phyloP scores from a whole-genome alignment of 2,888 invertebrate genomes.

The Latrodectus elegans region DNA sequence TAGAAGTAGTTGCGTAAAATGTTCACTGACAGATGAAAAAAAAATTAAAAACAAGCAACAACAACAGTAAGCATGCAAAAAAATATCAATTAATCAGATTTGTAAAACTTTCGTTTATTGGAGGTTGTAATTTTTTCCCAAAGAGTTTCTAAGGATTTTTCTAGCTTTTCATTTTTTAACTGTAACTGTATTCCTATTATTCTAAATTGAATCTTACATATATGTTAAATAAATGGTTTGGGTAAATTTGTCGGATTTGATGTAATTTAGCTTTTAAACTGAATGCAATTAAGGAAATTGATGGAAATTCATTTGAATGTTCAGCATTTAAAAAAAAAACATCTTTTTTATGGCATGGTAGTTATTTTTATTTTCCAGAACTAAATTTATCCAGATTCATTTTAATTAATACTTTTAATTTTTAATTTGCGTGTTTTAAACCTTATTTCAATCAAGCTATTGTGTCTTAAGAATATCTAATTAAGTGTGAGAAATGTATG shows the following conservation, averaged over 20 bases:
- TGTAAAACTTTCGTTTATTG: conserved; percentile 32
- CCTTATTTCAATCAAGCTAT: no score
- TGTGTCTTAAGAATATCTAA: no score
- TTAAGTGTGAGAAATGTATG: no score
- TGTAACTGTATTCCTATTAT: conserved; percentile 35
- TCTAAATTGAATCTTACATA: conserved; percentile 48
- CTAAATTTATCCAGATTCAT: no score
- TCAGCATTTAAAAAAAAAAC: neutral
- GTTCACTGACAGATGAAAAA: neutral
- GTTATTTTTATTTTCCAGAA: no score
- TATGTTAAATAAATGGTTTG: conserved; percentile 50
- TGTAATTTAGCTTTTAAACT: conserved; percentile 47
- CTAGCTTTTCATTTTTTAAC: conserved; percentile 5
- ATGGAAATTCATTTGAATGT: conserved; percentile 37
- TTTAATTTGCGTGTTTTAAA: no score
- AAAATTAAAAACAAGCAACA: neutral
- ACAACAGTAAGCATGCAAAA: neutral
- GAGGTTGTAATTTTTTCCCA: neutral
- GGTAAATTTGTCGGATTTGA: conserved; percentile 8
- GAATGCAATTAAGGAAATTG: conserved; percentile 38
- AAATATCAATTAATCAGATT: conserved; percentile 49
- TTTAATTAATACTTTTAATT: no score
- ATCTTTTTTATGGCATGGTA: neutral
- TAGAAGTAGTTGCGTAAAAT: conserved; percentile 25
- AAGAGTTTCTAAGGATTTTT: no score